A percentile compares a stretch with the other conserved stretches of the same genome.
Evolutionary conservation across 1,140 invertebrate species (phyloP).

Genomic region (Nylanderia fulva): DNA sequence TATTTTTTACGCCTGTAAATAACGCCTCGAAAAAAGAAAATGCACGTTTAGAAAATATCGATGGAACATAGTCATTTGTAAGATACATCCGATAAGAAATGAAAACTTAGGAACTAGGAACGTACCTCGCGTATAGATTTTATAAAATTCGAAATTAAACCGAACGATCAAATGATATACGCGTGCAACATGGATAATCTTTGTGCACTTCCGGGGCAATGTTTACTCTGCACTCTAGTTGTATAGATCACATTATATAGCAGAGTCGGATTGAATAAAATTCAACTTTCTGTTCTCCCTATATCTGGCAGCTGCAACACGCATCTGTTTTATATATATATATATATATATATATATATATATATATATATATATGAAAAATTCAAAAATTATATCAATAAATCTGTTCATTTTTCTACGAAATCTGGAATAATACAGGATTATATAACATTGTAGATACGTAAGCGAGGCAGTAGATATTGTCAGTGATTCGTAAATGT

Average conservation of each 20-base stretch:
- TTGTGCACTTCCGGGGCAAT: constrained; percentile 8
- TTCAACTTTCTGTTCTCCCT: background rate
- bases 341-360: too few species aligned
- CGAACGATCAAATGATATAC: constrained; percentile 34
- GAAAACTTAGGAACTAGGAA: constrained; percentile 35
- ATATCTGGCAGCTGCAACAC: background rate
- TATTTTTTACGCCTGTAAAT: constrained; percentile 44
- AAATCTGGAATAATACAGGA: constrained; percentile 24
- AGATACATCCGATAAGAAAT: constrained; percentile 21
- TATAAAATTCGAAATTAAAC: constrained; percentile 25
- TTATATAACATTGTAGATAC: background rate
- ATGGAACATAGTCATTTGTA: background rate
- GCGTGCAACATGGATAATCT: constrained; percentile 13
- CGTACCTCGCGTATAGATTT: constrained; percentile 12
- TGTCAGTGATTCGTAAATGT: constrained; percentile 23
- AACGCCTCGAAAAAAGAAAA: constrained; percentile 36
- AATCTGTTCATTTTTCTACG: constrained; percentile 10
- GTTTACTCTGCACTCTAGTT: background rate
- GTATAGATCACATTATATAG: background rate
- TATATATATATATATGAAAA: too few species aligned
- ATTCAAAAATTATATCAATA: constrained; percentile 7
- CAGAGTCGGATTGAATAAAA: background rate
- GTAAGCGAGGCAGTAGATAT: constrained; percentile 25
- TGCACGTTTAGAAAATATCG: background rate
- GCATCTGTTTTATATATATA: background rate